Conservation (phyloP, 2,888 invertebrate genomes). For the Slavum lentiscoides region DNA sequence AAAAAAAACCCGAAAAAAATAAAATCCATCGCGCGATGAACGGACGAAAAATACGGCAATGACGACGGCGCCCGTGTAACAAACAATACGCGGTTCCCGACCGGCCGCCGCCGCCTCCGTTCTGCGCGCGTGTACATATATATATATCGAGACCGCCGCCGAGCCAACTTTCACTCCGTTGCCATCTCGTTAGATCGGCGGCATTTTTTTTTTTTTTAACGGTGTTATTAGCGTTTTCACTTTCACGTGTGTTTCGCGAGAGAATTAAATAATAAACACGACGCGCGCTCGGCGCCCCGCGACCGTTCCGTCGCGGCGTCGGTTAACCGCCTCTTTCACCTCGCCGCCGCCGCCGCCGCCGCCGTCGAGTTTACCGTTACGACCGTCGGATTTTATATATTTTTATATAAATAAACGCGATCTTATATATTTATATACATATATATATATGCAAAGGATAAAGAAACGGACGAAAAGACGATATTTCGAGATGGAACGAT, state of each 20-base stretch:
- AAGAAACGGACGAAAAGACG: too few relatives aligned
- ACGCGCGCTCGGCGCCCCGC: conserved; percentile 23
- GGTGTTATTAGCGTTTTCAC: conserved; percentile 53
- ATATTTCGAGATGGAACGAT: too few relatives aligned
- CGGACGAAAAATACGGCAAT: conserved; percentile 18
- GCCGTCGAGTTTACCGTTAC: conserved; percentile 28
- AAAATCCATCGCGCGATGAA: conserved; percentile 15
- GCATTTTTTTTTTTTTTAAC: conserved; percentile 32
- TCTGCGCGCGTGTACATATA: background rate
- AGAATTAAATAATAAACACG: conserved; percentile 49
- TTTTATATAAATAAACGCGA: conserved; percentile 8
- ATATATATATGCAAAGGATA: too few relatives aligned
- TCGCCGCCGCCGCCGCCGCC: background rate
- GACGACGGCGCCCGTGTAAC: background rate
- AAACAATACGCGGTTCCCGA: background rate
- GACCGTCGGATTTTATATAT: background rate
- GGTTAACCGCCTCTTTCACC: conserved; percentile 39
- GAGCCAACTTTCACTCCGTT: conserved; percentile 43
- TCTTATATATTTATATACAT: background rate
- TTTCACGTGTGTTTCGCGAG: conserved; percentile 51
- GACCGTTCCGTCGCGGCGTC: conserved; percentile 19
- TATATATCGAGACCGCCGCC: background rate
- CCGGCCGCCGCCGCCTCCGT: background rate
- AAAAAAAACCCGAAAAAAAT: background rate
- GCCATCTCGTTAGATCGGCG: conserved; percentile 47